Base-by-base conservation (phyloP, 92 coral and sea anemone species). In the Montipora capitata region DNA sequence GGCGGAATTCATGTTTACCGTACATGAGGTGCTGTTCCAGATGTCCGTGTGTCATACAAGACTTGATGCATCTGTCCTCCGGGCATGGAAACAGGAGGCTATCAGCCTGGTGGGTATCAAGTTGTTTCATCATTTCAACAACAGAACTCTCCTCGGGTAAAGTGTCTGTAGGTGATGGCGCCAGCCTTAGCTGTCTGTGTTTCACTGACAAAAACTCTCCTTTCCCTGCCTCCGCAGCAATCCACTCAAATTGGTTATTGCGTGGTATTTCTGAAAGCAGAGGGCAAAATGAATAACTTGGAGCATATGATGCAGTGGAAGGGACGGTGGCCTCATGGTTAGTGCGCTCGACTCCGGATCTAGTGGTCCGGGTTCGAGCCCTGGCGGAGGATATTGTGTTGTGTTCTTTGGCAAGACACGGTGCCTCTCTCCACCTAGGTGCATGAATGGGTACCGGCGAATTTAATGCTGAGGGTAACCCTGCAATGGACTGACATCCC, bases 21-120 rank as follows among this genome's bases (percentile, higher is more conserved):
- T 84, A 84, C 69, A 73, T 84, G 20, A 74, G 82, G 51, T 84
- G 88, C 67, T 84, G 88, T 69, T 84, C 81, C 69, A 84, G 82
- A 40, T 17, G 71, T 42, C 82, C 72, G 51, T 72, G 52, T 16
- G 82, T 43, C 82, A 74, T 84, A 68, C 74, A 51, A 51, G 83
- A 52, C 62, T 58, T 68, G 40, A 39, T 45, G 65, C 69, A 43
- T 51, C 77, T 38, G 49, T 68, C 78, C 61, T 82, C 52, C 40
- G 84, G 84, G 72, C 84, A 59, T 56, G 74, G 72, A 79, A 63
- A 69, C 81, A 70, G 66, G 48, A 10, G 40, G 3, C 68, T 68
- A 9, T 82, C 44, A 42, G 65, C 79, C 40, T 27, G 45, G 56
- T 66, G 17, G 56, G 76, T 48, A 42, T 41, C 81, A 5, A 35